Evolutionary conservation across 1,140 invertebrate genomes (phyloP), one percentile per base, ranked within the genome.

Genomic region (Drosophila carrolli): DNA sequence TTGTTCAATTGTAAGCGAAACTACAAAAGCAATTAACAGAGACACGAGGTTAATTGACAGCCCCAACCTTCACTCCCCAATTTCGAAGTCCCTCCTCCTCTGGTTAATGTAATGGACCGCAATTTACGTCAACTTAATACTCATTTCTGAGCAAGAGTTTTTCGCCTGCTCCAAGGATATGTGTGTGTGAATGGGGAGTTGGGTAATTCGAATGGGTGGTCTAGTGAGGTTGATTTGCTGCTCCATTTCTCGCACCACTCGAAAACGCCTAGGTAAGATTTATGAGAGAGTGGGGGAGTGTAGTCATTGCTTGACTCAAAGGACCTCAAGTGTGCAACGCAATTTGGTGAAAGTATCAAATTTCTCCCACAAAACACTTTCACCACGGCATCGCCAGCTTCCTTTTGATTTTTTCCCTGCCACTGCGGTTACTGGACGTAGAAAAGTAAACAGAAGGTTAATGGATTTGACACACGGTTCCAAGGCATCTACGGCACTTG

Each of bases 391-490:
- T 16, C 40, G 37, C 38, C 44, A n/a, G 35, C 16, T 44, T 72
- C 48, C 62, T 65, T 67, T 73, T 60, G 71, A 65, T 53, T 82
- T 82, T 81, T 78, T 78, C 37, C 59, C 60, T 55, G 51, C 71
- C 48, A 46, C 71, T 73, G 50, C 70, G 27, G 16, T 55, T 50
- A 38, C 66, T 80, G 70, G 77, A 82, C 88, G 88, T 91, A 84
- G 89, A 91, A 91, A 91, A 91, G 90, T 91, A 91, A 91, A 91
- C 80, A 91, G 90, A 89, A 91, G 90, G 90, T 91, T 91, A 91
- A 91, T 91, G 90, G 90, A 91, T 90, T 90, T 91, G 90, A 91
- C 90, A 83, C 85, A 89, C 84, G 84, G 84, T 83, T 79, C 79
- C 75, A 61, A 61, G 63, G 57, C 62, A 61, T 48, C 58, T 77